Base-by-base conservation (phyloP, 2,113 vertebrate species). In the Tor tambroides region DNA sequence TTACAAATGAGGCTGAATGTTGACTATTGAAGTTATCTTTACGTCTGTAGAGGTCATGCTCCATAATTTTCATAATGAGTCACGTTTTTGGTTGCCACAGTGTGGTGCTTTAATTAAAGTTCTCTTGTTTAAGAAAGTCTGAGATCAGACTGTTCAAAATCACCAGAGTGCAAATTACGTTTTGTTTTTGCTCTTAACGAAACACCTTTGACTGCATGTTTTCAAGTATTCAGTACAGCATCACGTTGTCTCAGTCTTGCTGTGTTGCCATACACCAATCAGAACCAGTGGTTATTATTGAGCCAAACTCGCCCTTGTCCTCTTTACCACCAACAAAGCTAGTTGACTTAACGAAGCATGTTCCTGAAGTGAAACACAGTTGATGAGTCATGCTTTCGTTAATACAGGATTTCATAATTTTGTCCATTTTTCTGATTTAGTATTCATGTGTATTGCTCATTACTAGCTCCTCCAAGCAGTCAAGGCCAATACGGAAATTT, bases 21-120 rank as follows among this genome's bases (percentile, higher is more conserved):
- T 83, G 43, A 51, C 38, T 83, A 8, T 83, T 61, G 5, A 38
- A 61, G 26, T 71, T 83, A 30, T 83, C 69, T 83, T 83, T 83
- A 32, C 15, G 69, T 12, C 61, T 51, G 17, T 83, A 17, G 28
- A 83, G 63, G 11, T 69, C 63, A 83, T 51, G 61, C 21, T 28
- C 35, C 38, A 10, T 28, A 46, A 7, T 71, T 32, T n/a, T 51
- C 19, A 83, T 49, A 82, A 69, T 83, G 43, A 83, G 80, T 12
- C 80, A 69, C 28, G 15, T 49, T 61, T 43, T 78, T 30, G 26
- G 56, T 54, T 81, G 10, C 23, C 49, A 7, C 56, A 14, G 72
- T 76, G 8, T 63, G 7, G 23, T 56, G 46, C 32, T 41, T 67
- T 51, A 75, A 81, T 81, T 67, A 88, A 84, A 35, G 51, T n/a